Percentiles rank a stretch among this genome's conserved stretches.
phyloP scores from a whole-genome alignment of 2,888 invertebrate genomes.

The Thera obeliscata region DNA sequence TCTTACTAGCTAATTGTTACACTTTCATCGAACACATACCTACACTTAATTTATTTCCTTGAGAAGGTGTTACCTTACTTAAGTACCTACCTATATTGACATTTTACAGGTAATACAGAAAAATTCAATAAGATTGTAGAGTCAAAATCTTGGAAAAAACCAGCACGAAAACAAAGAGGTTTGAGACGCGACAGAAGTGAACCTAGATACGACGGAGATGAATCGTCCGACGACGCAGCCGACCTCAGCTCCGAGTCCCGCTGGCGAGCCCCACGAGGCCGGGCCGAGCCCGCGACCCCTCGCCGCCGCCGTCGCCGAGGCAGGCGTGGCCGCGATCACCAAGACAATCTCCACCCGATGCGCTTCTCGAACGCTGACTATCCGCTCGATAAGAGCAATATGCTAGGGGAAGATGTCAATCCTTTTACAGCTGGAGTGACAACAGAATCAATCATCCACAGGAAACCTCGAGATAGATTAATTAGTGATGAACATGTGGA shows the following conservation, averaged over 20 bases:
- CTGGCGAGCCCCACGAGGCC: slow-evolving; percentile 1
- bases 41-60: background rate
- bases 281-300: background rate
- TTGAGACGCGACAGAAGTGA: slow-evolving; percentile 21
- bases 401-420: slow-evolving; percentile 44
- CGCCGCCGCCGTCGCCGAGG: background rate
- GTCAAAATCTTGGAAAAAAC: slow-evolving; percentile 51
- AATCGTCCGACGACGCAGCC: slow-evolving; percentile 4
- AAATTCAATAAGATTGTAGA: slow-evolving; percentile 48
- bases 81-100: no score
- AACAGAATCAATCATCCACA: slow-evolving; percentile 51
- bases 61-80: no score
- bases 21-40: background rate
- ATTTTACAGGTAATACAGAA: slow-evolving; percentile 50
- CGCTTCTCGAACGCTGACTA: slow-evolving; percentile 43
- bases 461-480: slow-evolving; percentile 61
- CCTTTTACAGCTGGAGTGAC: slow-evolving; percentile 42
- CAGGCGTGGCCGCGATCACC: slow-evolving; percentile 2
- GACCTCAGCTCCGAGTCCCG: background rate
- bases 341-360: background rate
- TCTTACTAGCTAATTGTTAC: background rate
- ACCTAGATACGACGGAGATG: slow-evolving; percentile 14
- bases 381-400: slow-evolving; percentile 46
- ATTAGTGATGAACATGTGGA: slow-evolving; percentile 18
- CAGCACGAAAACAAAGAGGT: slow-evolving; percentile 49